Base-by-base conservation (phyloP, 1,140 invertebrate species). In the Brachionus rotundiformis region DNA sequence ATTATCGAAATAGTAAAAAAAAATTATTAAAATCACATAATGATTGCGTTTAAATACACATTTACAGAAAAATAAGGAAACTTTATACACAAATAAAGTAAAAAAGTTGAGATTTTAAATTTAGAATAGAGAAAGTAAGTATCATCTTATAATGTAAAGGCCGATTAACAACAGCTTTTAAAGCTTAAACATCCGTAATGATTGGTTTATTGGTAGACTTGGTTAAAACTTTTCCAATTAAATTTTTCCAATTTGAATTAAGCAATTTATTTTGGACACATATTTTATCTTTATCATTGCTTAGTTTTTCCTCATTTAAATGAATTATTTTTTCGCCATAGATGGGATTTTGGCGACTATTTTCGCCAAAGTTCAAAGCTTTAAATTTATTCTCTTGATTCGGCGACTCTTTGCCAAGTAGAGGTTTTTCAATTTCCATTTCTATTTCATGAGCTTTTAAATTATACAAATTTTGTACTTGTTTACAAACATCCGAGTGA, bases 311-410 rank as follows among this genome's bases (percentile, higher is more conserved):
- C 16, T 33, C 31, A 19, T 33, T 7, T 27, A 29, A n/a, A 10
- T 63, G 11, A 29, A 63, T 13, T 13, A 33, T 13, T 19, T 36
- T 68, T 36, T n/a, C 63, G 16, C 63, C 63, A 36, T 68, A 68
- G 16, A 68, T 68, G n/a, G 63, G 63, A 36, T 68, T 68, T 68
- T 68, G 7, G n/a, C 29, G 63, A 19, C 31, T 68, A 11, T 68
- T 68, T 36, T 68, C 63, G 29, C 31, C 33, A 29, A 6, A 16
- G 29, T 33, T 36, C 29, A 10, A 0, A 31, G n/a, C 29, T 63
- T 29, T 29, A n/a, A 33, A 63, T 5, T 54, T 54, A 54, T 54
- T 54, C 47, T 54, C 47, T 54, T 54, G 19, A 54, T 19, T 54
- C 2, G 47, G 19, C 19, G 8, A 36, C 4, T 68, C 33, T 68